Evolutionary conservation across 2,888 invertebrate species (phyloP).

Genomic region (Octodonta nipae): DNA sequence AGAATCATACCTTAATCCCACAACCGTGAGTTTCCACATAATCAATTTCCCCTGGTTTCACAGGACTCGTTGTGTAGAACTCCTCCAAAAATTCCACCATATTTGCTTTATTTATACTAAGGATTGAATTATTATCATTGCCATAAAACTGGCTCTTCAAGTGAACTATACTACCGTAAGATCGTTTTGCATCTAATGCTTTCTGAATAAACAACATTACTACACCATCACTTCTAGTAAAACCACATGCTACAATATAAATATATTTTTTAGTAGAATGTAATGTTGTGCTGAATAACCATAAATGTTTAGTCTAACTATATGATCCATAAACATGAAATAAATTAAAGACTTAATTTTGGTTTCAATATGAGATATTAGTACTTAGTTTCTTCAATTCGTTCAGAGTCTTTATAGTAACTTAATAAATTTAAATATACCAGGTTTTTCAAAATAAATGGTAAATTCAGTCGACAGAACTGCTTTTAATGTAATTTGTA

Average conservation of each 20-base stretch:
- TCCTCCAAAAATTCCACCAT: constrained; percentile 39
- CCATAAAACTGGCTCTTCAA: constrained; percentile 46
- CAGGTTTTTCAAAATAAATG: too few species aligned
- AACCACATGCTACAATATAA: constrained; percentile 60
- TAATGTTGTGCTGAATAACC: too few species aligned
- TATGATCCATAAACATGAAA: too few species aligned
- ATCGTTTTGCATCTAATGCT: constrained; percentile 38
- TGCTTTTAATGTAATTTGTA: too few species aligned
- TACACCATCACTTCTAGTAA: constrained; percentile 71
- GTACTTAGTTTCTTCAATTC: too few species aligned
- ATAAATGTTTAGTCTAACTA: too few species aligned
- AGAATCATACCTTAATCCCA: constrained; percentile 36
- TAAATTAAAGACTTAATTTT: too few species aligned
- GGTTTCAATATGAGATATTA: too few species aligned
- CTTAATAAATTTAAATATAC: too few species aligned
- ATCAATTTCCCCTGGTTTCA: constrained; percentile 30
- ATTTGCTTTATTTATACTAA: constrained; percentile 29
- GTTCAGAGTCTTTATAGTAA: too few species aligned
- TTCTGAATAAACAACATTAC: constrained; percentile 62
- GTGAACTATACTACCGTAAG: constrained; percentile 43
- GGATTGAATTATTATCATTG: constrained; percentile 31
- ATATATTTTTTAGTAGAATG: too few species aligned
- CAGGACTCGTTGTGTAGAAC: constrained; percentile 40
- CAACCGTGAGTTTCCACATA: constrained; percentile 34
- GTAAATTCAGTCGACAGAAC: too few species aligned